Percentiles rank a stretch among this genome's conserved stretches.
phyloP scores from a whole-genome alignment of 2,888 invertebrate species.

The Hyalella azteca region DNA sequence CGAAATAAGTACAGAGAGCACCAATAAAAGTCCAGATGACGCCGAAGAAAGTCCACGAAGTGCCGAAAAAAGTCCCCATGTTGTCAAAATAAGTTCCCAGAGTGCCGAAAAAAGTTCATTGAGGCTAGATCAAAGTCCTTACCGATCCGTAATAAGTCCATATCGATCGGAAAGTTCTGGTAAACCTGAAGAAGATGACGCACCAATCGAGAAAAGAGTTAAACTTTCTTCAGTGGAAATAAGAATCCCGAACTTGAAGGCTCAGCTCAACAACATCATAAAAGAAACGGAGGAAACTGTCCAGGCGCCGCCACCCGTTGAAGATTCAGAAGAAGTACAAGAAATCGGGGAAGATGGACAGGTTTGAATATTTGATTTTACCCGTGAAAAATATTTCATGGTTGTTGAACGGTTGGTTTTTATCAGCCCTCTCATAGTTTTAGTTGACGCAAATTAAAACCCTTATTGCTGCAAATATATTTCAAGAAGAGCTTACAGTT shows the following conservation, averaged over 20 bases:
- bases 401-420: too few relatives aligned
- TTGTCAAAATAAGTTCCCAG: neutral
- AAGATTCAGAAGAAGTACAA: neutral
- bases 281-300: slow-evolving; percentile 16
- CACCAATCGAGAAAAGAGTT: neutral
- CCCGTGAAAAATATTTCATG: neutral
- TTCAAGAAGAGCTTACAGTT: too few relatives aligned
- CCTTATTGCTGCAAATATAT: too few relatives aligned
- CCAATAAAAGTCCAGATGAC: too few relatives aligned
- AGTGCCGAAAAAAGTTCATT: neutral
- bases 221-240: neutral
- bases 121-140: neutral
- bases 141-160: neutral
- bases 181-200: neutral
- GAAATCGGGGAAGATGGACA: neutral
- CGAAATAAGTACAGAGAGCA: too few relatives aligned
- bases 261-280: slow-evolving; percentile 21
- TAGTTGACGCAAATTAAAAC: too few relatives aligned
- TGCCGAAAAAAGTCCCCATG: neutral
- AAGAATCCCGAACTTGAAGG: slow-evolving; percentile 9
- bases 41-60: neutral
- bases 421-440: too few relatives aligned
- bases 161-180: neutral
- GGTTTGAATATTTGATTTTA: neutral
- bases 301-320: neutral